Evolutionary conservation across 2,888 invertebrate species (phyloP).

Genomic region (Agonopterix alstromeriana): DNA sequence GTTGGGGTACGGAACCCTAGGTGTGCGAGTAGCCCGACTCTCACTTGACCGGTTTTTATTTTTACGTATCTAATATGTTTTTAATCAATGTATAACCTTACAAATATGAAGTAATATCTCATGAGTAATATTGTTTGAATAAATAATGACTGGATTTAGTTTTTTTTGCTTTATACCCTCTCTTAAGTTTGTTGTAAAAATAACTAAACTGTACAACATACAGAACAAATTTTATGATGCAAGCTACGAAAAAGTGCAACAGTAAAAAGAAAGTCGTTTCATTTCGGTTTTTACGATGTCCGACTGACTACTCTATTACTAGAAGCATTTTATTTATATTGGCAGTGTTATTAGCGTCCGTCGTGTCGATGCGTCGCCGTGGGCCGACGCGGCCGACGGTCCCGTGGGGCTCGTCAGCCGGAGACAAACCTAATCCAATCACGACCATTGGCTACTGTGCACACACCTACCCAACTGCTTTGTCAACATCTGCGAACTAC

Average conservation of each 20-base stretch:
- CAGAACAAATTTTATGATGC: constrained; percentile 6
- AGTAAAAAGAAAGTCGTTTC: constrained; percentile 31
- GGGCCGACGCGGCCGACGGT: constrained; percentile 35
- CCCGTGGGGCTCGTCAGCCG: constrained; percentile 80
- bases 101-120: too few relatives aligned
- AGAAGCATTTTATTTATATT: constrained; percentile 45
- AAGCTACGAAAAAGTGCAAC: constrained; percentile 11
- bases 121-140: too few relatives aligned
- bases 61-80: too few relatives aligned
- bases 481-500: too few relatives aligned
- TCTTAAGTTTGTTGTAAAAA: too few relatives aligned
- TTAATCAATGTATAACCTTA: too few relatives aligned
- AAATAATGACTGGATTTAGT: too few relatives aligned
- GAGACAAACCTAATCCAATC: constrained; percentile 81
- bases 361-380: constrained; percentile 51
- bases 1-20: too few relatives aligned
- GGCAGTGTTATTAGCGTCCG: constrained; percentile 46
- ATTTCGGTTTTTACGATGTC: constrained; percentile 33
- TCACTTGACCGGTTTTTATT: too few relatives aligned
- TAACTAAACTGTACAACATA: not conserved
- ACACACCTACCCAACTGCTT: constrained; percentile 37
- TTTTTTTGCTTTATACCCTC: too few relatives aligned
- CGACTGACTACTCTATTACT: constrained; percentile 14
- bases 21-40: too few relatives aligned
- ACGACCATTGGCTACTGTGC: constrained; percentile 52